Percentiles rank a stretch among this genome's conserved stretches.
These are phyloP conservation scores for Oopsacas minuta DNA, from an alignment of 37 sponge, comb jelly and placozoan genomes.

Conservation along the genomic window DNA sequence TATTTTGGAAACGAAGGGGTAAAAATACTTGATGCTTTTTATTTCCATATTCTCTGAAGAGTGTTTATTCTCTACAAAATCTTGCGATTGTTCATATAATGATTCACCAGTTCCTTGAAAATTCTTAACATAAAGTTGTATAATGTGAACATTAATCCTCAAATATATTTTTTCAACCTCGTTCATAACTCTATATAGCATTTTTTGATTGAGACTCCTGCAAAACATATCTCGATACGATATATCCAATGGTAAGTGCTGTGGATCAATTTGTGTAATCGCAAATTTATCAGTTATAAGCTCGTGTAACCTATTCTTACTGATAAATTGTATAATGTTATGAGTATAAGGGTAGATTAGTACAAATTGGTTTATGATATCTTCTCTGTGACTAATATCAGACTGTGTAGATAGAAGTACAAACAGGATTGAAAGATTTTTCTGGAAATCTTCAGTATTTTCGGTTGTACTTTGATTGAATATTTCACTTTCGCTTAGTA, in stretches of 20 bases:
- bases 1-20: neutral
- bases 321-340: neutral
- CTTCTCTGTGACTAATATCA: neutral
- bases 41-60: neutral
- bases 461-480: neutral
- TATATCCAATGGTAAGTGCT: neutral
- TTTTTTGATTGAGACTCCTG: neutral
- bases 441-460: neutral
- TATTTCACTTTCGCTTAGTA: conserved; percentile 15
- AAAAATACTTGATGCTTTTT: neutral
- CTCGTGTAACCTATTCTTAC: neutral
- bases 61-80: neutral
- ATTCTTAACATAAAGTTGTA: neutral
- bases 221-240: neutral
- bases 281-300: neutral
- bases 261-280: neutral
- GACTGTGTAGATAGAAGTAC: neutral
- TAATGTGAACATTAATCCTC: neutral
- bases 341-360: neutral
- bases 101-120: neutral
- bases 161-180: neutral
- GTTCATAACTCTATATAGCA: neutral
- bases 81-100: neutral
- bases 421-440: neutral
- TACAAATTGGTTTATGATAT: neutral